Conservation (phyloP, 2,113 vertebrate species). For the Rynchops niger region DNA sequence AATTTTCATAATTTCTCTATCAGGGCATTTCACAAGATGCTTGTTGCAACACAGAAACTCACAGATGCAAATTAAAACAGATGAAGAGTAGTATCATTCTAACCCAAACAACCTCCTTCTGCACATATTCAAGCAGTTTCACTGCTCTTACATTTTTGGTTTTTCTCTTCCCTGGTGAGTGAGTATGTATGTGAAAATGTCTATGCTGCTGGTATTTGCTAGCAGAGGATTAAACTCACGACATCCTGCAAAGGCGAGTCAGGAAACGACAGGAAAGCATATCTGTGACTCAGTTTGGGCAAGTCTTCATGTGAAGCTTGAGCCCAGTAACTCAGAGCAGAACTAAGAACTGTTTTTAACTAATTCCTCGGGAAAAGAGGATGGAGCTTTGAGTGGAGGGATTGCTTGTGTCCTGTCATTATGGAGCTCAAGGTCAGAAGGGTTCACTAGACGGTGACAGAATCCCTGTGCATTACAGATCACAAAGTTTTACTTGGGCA, state of each 20-base stretch:
- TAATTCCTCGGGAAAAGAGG: neutral
- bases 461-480: neutral
- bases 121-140: neutral
- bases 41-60: neutral
- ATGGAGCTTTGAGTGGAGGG: neutral
- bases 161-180: neutral
- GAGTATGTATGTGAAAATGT: neutral
- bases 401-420: neutral
- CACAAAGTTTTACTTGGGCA: neutral
- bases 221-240: neutral
- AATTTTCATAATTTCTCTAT: neutral
- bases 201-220: neutral
- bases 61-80: neutral
- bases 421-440: neutral
- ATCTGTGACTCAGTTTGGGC: neutral
- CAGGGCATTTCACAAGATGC: neutral
- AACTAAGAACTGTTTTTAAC: neutral
- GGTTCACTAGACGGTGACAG: fast-evolving
- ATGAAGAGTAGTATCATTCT: neutral
- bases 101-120: neutral
- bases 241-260: fast-evolving
- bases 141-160: neutral
- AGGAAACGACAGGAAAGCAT: fast-evolving
- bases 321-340: neutral
- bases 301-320: neutral